Base-by-base conservation (phyloP, 2,797 vertebrate species). In the Balearica regulorum region DNA sequence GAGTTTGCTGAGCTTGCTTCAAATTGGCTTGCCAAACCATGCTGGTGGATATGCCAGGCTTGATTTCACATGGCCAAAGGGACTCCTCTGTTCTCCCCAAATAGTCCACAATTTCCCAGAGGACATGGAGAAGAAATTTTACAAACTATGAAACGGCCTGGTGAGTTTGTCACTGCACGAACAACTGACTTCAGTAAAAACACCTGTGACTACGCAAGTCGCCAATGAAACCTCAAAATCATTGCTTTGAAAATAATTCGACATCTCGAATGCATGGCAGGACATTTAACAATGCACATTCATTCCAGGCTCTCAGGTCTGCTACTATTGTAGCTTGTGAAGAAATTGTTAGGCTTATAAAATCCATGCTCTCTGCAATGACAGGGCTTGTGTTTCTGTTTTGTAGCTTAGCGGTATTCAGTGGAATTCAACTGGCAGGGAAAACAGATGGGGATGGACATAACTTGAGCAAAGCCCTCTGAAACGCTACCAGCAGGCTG, bases 401-500 rank as follows among this genome's bases (percentile, higher is more conserved):
- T 17, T 57, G 79, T 28, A 80, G 41, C 89, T 92, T n/a, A 64
- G 57, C 0, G 1, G 44, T 7, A 21, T 48, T 79, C 19, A 2
- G 0, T 24, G 69, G 91, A 73, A 80, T 88, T 61, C 55, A 73
- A 1, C 70, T 12, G 7, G 51, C 54, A 61, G 68, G 68, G 57
- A 72, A 82, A 82, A 48, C 68, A 89, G 53, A n/a, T 71, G 71
- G 53, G 37, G 25, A 44, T 16, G 69, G 69, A 49, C 35, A 22
- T 29, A 70, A 70, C 72, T 26, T 29, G 26, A 81, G 61, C 26
- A 92, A 83, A 92, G 81, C 53, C 57, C 73, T 57, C 48, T 66
- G 94, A 93, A 94, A 93, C 1, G 20, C 51, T 65, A 86, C 87
- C 93, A 96, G 87, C 87, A 94, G 93, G 69, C 83, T 87, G 24